Percentiles rank a stretch among this genome's conserved stretches.
phyloP scores from a whole-genome alignment of 1,140 invertebrate genomes.

The Nylanderia fulva region DNA sequence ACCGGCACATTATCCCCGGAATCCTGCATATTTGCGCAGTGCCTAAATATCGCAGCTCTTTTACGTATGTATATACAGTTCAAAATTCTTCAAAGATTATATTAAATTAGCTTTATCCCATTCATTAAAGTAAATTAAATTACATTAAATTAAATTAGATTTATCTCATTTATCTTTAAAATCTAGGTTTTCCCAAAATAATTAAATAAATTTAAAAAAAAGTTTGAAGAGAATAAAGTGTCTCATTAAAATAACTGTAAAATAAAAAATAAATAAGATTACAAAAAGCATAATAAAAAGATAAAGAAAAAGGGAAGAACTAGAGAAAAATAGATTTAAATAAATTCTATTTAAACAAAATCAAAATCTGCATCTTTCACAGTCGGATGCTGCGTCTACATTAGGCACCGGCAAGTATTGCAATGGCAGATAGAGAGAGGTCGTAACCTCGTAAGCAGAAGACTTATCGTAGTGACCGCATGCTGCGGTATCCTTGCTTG shows the following conservation, averaged over 20 bases:
- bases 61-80: constrained; percentile 80
- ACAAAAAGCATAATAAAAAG: neutral
- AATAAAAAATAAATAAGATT: neutral
- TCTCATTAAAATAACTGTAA: constrained; percentile 2
- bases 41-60: constrained; percentile 86
- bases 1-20: constrained; percentile 88
- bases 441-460: constrained; percentile 64
- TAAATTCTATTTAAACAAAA: neutral
- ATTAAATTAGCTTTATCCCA: neutral
- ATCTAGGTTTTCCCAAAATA: neutral
- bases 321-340: neutral
- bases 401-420: constrained; percentile 77
- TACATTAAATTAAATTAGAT: neutral
- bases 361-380: constrained; percentile 31
- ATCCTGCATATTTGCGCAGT: constrained; percentile 88
- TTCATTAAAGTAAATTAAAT: neutral
- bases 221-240: neutral
- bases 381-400: constrained; percentile 78
- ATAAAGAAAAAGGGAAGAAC: neutral
- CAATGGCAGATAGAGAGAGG: constrained; percentile 77
- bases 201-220: neutral
- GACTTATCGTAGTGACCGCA: constrained; percentile 57
- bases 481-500: constrained; percentile 74
- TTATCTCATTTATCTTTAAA: neutral
- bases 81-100: neutral